Base-by-base conservation (phyloP, 1,140 invertebrate species). In the Gryllus bimaculatus region DNA sequence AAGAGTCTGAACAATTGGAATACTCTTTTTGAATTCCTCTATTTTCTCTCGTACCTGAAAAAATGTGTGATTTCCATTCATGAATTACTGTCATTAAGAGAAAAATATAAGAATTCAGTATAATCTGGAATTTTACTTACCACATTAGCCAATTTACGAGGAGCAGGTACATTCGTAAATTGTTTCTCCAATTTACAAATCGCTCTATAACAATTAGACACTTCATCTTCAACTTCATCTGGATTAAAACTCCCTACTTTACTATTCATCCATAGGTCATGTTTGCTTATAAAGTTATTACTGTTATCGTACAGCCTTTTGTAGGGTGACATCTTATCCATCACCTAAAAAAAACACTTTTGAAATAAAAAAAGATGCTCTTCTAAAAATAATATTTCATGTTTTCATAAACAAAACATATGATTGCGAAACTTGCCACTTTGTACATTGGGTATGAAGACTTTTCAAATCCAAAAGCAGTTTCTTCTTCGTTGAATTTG, bases 401-500 rank as follows among this genome's bases (percentile, higher is more conserved):
- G 26, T 39, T 39, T 39, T 5, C 1, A 39, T 39, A 39, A 5
- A 39, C 26, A 39, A 39, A 39, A 39, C 1, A 39, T 39, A 39
- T 75, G 20, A 75, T 1, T 75, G 20, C 10, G 2, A 12, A 75
- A 75, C 77, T 78, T 83, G 91, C 90, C 82, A 89, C 83, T 82
- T 91, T 94, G 79, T 96, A 88, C 79, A 94, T 87, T 0, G 96
- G 95, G 90, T 98, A 98, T 78, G 94, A 90, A 0, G 96, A 96
- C 13, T 92, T 84, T 84, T 97, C 93, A 92, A 95, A 98, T 15
- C 92, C 93, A 85, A 96, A 98, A 48, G 95, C 90, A 80, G 90
- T 88, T 85, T 99, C 97, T 85, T 99, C 97, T 83, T 92, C 92
- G 85, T 99, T 99, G 82, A 98, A 97, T 79, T 91, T 88, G 83